phyloP scores from a whole-genome alignment of 1,140 invertebrate genomes.

The Pristionchus pacificus region DNA sequence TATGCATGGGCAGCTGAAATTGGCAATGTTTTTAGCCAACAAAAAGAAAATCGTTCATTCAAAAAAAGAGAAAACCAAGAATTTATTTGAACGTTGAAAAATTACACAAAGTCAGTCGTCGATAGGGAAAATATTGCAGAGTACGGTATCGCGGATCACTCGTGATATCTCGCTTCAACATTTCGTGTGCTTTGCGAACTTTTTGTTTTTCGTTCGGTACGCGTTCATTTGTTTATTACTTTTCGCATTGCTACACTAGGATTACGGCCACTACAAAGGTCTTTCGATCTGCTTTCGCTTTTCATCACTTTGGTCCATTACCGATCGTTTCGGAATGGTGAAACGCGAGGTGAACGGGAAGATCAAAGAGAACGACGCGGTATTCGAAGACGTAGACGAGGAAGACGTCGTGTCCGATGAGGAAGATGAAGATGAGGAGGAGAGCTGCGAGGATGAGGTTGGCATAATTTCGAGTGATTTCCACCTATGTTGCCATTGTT shows the following conservation, averaged over 20 bases:
- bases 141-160: neutral
- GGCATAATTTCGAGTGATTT: neutral
- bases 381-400: neutral
- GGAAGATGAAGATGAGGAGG: neutral
- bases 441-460: too few species aligned
- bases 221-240: neutral
- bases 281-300: too few species aligned
- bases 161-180: neutral
- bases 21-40: neutral
- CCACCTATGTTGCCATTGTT: neutral
- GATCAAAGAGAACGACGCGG: neutral
- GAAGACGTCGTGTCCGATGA: neutral
- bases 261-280: too few species aligned
- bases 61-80: neutral
- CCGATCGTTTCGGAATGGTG: neutral
- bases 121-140: neutral
- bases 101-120: neutral
- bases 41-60: neutral
- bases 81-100: neutral
- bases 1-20: neutral
- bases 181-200: neutral
- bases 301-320: too few species aligned
- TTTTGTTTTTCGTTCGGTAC: neutral
- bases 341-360: neutral
- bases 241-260: neutral